Base-by-base conservation (phyloP, 2,888 invertebrate genomes). In the Gonocerus acuteangulatus region DNA sequence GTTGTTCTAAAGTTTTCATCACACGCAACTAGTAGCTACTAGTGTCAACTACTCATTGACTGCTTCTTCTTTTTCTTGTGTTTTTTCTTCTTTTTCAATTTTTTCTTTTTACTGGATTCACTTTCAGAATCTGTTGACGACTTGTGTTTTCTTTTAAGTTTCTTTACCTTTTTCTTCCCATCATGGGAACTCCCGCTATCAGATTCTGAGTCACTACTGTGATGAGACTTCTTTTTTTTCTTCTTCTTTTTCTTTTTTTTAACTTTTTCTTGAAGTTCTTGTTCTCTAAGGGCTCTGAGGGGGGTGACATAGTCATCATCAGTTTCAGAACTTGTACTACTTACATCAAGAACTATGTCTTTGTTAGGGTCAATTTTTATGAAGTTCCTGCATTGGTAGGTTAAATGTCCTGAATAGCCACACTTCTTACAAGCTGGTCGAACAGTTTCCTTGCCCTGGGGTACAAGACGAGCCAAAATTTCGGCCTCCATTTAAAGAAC, bases 321-420 rank as follows among this genome's bases (percentile, higher is more conserved):
- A 19, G 87, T 86, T 69, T 93, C 93, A 64, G 92, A 93, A 70
- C 93, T 94, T 2, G 95, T 95, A 70, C 94, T 94, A 72, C 93
- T 93, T 1, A 95, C 90, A 73, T 95, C 95, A 61, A 95, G 74
- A 1, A 95, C 87, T 69, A 90, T 87, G 72, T 94, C 95, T 73
- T 91, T 93, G 71, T 90, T 87, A 0, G 95, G 94, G 72, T 95
- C 93, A 22, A 94, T 66, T 68, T 94, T 91, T 61, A 95, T 84
- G 74, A 95, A 95, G 75, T 96, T 96, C 69, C 95, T 79, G 72
- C 95, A 96, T 73, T 96, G 95, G 74, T 88, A 95, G 13, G 96
- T 95, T 69, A 96, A 79, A 74, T 96, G 95, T 1, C 95, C 95
- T 64, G 92, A 89, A 76, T 95, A 95, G 68, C 95, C 95, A 78